A percentile compares a stretch with the other conserved stretches of the same genome.
Evolutionary conservation across 2,888 invertebrate species (phyloP).

Genomic region (Euplexia lucipara): DNA sequence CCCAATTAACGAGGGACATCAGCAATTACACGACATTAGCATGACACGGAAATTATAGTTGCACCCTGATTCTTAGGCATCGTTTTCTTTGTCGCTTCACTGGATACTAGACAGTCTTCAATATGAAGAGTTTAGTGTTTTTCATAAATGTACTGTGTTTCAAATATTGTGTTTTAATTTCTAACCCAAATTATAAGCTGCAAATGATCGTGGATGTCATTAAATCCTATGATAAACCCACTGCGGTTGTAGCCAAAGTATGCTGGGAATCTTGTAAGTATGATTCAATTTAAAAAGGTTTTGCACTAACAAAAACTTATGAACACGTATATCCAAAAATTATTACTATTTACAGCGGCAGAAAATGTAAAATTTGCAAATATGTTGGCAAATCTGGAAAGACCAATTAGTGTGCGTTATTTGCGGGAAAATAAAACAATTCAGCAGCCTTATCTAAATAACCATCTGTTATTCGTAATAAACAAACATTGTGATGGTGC

Average conservation of each 20-base stretch:
- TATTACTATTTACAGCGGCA: slow-evolving; percentile 45
- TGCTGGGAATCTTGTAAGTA: slow-evolving; percentile 78
- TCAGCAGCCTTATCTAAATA: slow-evolving; percentile 15
- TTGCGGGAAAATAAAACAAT: slow-evolving; percentile 51
- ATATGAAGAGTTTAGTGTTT: slow-evolving; percentile 44
- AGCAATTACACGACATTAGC: slow-evolving; percentile 38
- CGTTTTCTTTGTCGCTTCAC: slow-evolving; percentile 11
- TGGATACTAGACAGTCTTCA: neutral
- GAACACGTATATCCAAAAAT: neutral
- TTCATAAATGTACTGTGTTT: slow-evolving; percentile 43
- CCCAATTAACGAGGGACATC: slow-evolving; percentile 52
- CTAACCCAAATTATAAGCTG: slow-evolving; percentile 57
- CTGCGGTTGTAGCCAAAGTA: slow-evolving; percentile 71
- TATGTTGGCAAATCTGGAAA: slow-evolving; percentile 54
- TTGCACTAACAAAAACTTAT: neutral
- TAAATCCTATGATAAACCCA: slow-evolving; percentile 71
- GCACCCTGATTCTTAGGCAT: slow-evolving; percentile 14
- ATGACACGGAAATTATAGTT: slow-evolving; percentile 35
- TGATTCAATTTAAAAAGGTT: neutral
- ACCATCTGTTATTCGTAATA: slow-evolving; percentile 50
- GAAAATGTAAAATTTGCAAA: slow-evolving; percentile 64
- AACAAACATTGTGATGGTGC: slow-evolving; percentile 61
- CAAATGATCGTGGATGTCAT: slow-evolving; percentile 76
- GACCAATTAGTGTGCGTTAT: slow-evolving; percentile 64
- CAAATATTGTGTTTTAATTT: slow-evolving; percentile 48